Conservation (phyloP, 1,140 invertebrate species). For the Notospermus geniculatus region DNA sequence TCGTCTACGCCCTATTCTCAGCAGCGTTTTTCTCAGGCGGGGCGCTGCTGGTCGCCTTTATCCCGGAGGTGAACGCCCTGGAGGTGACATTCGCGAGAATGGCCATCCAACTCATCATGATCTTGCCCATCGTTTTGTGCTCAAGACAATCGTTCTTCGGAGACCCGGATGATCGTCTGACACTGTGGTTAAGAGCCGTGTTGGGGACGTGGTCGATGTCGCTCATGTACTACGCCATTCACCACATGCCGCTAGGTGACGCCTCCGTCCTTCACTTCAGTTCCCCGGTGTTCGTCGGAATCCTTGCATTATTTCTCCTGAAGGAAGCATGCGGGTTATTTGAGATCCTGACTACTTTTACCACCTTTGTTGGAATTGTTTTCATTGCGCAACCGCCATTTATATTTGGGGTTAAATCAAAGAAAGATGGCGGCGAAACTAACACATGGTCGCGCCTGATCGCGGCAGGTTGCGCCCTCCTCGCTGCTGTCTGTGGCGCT, state of each 20-base stretch:
- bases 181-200: neutral
- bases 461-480: neutral
- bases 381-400: slow-evolving; percentile 4
- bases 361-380: neutral
- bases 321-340: slow-evolving; percentile 3
- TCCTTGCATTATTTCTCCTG: neutral
- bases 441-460: neutral
- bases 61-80: neutral
- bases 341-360: neutral
- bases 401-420: neutral
- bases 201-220: slow-evolving; percentile 2
- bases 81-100: slow-evolving; percentile 2
- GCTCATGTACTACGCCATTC: slow-evolving; percentile 4
- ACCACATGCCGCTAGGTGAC: slow-evolving; percentile 10
- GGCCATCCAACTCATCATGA: neutral
- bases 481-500: neutral
- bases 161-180: slow-evolving; percentile 1
- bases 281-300: slow-evolving; percentile 3
- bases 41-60: neutral
- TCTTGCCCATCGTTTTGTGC: neutral
- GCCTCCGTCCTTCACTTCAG: slow-evolving; percentile 9
- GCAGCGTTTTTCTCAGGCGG: neutral
- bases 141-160: slow-evolving; percentile 1
- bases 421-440: neutral
- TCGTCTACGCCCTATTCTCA: neutral